Evolutionary conservation across 2,113 vertebrate genomes (phyloP).

Genomic region (Chaetorhynchus papuensis): DNA sequence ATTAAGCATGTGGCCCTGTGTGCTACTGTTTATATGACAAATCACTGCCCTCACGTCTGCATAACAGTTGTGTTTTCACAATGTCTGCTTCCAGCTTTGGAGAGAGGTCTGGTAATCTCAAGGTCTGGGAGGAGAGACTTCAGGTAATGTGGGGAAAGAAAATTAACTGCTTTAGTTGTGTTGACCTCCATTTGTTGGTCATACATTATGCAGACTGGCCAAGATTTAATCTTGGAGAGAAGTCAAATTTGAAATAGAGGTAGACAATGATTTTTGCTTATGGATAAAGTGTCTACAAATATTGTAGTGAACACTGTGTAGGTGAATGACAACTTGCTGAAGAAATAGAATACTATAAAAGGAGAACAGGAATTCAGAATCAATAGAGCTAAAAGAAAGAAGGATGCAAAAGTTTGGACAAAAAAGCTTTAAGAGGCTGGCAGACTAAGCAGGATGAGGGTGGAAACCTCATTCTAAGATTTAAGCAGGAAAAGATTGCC

Average conservation of each 20-base stretch:
- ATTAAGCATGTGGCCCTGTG: background rate
- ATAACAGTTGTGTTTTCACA: accelerated
- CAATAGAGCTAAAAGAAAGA: background rate
- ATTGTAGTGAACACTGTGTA: background rate
- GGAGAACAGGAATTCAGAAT: background rate
- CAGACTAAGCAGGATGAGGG: background rate
- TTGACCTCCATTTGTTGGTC: background rate
- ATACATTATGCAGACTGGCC: background rate
- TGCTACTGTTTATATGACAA: background rate
- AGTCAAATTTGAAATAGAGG: background rate
- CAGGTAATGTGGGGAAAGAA: background rate
- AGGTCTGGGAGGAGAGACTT: background rate
- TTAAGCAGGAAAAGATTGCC: background rate
- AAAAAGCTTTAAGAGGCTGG: background rate
- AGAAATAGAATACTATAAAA: background rate
- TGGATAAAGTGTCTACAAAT: background rate
- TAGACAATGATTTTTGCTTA: background rate
- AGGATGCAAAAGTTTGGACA: background rate
- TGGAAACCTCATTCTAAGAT: background rate
- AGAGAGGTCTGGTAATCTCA: background rate
- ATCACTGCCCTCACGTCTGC: accelerated
- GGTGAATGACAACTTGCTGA: background rate
- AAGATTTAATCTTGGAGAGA: background rate
- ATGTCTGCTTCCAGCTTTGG: background rate
- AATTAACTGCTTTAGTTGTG: background rate